These are phyloP conservation scores for Epistrophella euchroma DNA, from an alignment of 2,888 invertebrate species.

Conservation along the genomic window DNA sequence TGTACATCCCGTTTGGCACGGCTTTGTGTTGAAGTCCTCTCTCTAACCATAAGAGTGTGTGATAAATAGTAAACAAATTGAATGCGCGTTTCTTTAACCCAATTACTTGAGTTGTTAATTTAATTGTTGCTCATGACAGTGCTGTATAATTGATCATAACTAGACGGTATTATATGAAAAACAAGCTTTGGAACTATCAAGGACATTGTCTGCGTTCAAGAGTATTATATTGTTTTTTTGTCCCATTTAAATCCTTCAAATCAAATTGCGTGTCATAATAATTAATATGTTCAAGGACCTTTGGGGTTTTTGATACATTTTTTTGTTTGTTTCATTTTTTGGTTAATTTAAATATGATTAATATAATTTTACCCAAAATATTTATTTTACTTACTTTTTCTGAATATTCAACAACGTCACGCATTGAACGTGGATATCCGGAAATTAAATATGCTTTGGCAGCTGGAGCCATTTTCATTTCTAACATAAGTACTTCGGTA, in stretches of 20 bases:
- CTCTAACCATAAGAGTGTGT: background rate
- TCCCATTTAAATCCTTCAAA: background rate
- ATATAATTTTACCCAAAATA: background rate
- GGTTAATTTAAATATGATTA: background rate
- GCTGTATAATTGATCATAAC: conserved; percentile 20
- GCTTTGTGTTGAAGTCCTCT: background rate
- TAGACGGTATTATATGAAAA: conserved; percentile 13
- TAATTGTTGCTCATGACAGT: conserved; percentile 44
- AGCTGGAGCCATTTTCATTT: conserved; percentile 96
- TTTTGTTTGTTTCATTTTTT: background rate
- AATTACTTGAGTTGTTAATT: conserved; percentile 66
- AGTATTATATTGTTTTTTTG: background rate
- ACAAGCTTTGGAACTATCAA: background rate
- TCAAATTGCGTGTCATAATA: conserved; percentile 30
- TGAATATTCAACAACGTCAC: conserved; percentile 95
- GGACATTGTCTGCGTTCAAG: conserved; percentile 13
- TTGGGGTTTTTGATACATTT: conserved; percentile 3
- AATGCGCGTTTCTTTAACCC: conserved; percentile 51
- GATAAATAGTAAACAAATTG: conserved; percentile 1
- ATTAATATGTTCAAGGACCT: conserved; percentile 38
- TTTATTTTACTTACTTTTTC: conserved; percentile 89
- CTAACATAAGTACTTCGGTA: conserved; percentile 94
- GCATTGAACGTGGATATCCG: conserved; percentile 95
- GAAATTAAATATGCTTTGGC: conserved; percentile 95
- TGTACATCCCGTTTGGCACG: background rate